Conservation (phyloP, 1,140 invertebrate genomes). For the Drosophila tristis region DNA sequence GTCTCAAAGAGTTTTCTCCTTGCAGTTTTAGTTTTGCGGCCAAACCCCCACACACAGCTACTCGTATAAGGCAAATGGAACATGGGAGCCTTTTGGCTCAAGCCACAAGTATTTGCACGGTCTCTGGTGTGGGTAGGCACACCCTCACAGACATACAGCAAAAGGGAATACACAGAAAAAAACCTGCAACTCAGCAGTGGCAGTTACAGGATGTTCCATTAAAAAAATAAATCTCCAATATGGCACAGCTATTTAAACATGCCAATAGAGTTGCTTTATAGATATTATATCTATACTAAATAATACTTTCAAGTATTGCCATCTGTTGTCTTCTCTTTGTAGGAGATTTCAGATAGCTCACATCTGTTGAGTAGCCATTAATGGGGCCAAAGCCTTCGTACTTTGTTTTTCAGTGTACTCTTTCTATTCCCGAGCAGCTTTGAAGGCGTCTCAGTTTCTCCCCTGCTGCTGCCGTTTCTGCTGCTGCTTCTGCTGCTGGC, state of each 20-base stretch:
- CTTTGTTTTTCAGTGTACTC: conserved; percentile 14
- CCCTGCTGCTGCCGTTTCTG: conserved; percentile 53
- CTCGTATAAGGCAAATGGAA: conserved; percentile 8
- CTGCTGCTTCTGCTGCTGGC: conserved; percentile 54
- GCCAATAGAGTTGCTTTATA: too few relatives aligned
- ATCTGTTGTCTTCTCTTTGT: too few relatives aligned
- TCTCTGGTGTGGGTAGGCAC: conserved; percentile 10
- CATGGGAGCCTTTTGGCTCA: conserved; percentile 30
- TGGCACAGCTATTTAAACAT: neutral
- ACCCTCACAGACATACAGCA: neutral
- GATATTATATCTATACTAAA: neutral
- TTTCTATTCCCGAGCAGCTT: conserved; percentile 39
- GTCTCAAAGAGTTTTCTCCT: conserved; percentile 49
- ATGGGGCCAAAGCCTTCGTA: too few relatives aligned
- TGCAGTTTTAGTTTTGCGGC: conserved; percentile 56
- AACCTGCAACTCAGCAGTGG: neutral
- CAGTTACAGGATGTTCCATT: too few relatives aligned
- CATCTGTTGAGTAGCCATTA: too few relatives aligned
- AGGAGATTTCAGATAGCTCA: too few relatives aligned
- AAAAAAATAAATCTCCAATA: neutral
- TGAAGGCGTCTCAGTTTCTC: conserved; percentile 44
- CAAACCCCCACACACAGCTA: conserved; percentile 19
- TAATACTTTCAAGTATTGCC: too few relatives aligned
- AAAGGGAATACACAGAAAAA: neutral
- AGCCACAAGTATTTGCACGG: conserved; percentile 53